These are phyloP conservation scores for Leptocoma aspasia DNA, from an alignment of 2,113 vertebrate genomes.

Conservation along the genomic window DNA sequence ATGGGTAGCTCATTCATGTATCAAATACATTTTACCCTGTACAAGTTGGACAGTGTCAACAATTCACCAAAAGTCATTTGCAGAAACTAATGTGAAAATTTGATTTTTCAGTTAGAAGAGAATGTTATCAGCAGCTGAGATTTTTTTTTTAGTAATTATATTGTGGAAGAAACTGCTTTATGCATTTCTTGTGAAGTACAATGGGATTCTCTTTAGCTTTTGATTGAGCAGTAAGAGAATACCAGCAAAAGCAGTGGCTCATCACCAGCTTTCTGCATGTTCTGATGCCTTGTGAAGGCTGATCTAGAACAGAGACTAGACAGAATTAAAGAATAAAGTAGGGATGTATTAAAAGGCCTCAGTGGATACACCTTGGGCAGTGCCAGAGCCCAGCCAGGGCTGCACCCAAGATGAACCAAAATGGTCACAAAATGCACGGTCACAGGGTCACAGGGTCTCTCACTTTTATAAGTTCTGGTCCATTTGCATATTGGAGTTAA, in stretches of 20 bases:
- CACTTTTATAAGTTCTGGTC: background rate
- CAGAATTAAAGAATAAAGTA: background rate
- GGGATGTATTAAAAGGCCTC: background rate
- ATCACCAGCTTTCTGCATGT: background rate
- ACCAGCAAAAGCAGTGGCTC: background rate
- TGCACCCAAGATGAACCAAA: background rate
- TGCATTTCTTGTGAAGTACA: background rate
- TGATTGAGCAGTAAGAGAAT: background rate
- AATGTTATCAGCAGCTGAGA: background rate
- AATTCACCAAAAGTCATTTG: background rate
- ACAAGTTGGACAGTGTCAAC: background rate
- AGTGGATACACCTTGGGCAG: background rate
- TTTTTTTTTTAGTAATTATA: rapidly evolving
- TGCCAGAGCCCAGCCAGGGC: background rate
- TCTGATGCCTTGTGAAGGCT: background rate
- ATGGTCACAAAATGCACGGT: background rate
- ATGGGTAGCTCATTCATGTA: background rate
- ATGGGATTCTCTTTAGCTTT: background rate
- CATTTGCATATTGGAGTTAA: background rate
- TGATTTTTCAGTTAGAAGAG: background rate
- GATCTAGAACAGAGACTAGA: background rate
- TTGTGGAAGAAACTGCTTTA: background rate
- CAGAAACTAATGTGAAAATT: rapidly evolving
- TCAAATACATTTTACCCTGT: background rate
- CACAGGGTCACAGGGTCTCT: rapidly evolving